Evolutionary conservation across 2,797 vertebrate genomes (phyloP).

Genomic region (Sebastes glaucus): DNA sequence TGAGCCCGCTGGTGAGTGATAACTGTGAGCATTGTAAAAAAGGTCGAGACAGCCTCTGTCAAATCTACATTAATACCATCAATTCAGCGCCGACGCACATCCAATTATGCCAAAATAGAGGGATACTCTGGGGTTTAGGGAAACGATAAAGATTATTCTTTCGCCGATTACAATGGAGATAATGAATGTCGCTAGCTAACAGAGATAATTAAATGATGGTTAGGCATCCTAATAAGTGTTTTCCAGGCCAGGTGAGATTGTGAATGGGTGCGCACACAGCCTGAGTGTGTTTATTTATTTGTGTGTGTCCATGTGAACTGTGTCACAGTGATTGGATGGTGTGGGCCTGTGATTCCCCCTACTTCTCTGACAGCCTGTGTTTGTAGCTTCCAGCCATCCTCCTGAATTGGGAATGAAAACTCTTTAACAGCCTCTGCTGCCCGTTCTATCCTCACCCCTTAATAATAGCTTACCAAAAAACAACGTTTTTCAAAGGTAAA

Average conservation of each 20-base stretch:
- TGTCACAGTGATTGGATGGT: slow-evolving; percentile 3
- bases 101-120: slow-evolving; percentile 46
- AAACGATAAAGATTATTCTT: slow-evolving; percentile 37
- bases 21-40: slow-evolving; percentile 19
- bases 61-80: slow-evolving; percentile 44
- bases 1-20: slow-evolving; percentile 8
- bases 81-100: slow-evolving; percentile 29
- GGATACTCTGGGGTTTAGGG: slow-evolving; percentile 41
- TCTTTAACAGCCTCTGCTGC: slow-evolving; percentile 20
- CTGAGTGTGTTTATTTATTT: neutral
- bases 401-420: slow-evolving; percentile 50
- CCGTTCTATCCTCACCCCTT: neutral
- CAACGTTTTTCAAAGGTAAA: neutral
- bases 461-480: slow-evolving; percentile 7
- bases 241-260: slow-evolving; percentile 9
- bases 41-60: slow-evolving; percentile 21
- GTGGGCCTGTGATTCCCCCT: slow-evolving; percentile 34
- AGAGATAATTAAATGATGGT: slow-evolving; percentile 43
- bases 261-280: neutral
- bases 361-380: slow-evolving; percentile 44
- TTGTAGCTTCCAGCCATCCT: slow-evolving; percentile 35
- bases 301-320: slow-evolving; percentile 18
- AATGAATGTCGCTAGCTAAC: slow-evolving; percentile 34
- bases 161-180: slow-evolving; percentile 38
- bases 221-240: slow-evolving; percentile 28